A percentile compares a stretch with the other conserved stretches of the same genome.
These are phyloP conservation scores for Cyclina sinensis DNA, from an alignment of 1,140 invertebrate species.

Conservation along the genomic window DNA sequence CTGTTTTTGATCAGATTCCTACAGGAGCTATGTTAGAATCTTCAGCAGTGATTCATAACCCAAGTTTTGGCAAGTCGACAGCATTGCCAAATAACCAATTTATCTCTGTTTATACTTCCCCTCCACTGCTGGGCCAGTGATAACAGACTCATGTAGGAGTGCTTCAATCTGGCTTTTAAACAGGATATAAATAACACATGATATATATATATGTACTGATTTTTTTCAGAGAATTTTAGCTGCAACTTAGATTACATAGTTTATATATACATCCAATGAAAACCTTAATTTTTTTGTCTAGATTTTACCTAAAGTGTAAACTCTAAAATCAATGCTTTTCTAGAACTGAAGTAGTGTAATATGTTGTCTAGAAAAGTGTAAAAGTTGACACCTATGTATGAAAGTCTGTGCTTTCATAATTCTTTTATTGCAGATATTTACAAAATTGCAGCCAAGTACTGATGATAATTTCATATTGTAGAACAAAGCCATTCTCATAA, in stretches of 20 bases:
- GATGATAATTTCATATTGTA: neutral
- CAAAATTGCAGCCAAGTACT: neutral
- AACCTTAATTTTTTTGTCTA: no score
- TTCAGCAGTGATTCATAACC: slow-evolving; percentile 22
- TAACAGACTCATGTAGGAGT: slow-evolving; percentile 25
- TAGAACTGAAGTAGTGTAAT: no score
- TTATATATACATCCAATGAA: no score
- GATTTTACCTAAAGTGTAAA: no score
- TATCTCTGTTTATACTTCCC: slow-evolving; percentile 59
- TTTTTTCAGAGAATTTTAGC: no score
- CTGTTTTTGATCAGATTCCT: neutral
- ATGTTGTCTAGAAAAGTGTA: no score
- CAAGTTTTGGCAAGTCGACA: slow-evolving; percentile 48
- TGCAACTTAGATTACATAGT: no score
- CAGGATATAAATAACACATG: slow-evolving; percentile 54
- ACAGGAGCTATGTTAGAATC: slow-evolving; percentile 19
- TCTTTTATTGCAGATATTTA: slow-evolving; percentile 20
- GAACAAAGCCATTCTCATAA: neutral
- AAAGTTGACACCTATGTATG: neutral
- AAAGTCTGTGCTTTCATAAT: neutral
- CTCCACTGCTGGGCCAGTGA: slow-evolving; percentile 34
- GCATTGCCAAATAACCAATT: slow-evolving; percentile 58
- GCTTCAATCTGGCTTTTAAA: slow-evolving; percentile 26
- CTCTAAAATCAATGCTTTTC: no score
- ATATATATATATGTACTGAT: slow-evolving; percentile 20